A percentile compares a stretch with the other conserved stretches of the same genome.
Evolutionary conservation across 2,113 vertebrate genomes (phyloP).

Genomic region (Speoplatyrhinus poulsoni): DNA sequence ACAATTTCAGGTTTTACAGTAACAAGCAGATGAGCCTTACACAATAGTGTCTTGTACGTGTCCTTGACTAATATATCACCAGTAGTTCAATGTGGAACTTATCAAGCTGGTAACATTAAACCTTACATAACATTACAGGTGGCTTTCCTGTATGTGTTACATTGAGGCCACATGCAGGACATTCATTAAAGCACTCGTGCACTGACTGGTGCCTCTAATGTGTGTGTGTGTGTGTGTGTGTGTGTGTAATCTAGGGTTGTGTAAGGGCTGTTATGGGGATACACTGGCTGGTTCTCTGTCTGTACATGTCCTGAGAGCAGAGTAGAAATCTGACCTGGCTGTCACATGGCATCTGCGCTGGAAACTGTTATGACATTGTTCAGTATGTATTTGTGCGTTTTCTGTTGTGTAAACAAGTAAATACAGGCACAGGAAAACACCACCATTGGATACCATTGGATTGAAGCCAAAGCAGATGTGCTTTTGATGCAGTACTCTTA

Average conservation of each 20-base stretch:
- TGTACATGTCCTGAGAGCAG: slow-evolving; percentile 27
- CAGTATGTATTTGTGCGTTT: slow-evolving; percentile 20
- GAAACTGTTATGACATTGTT: slow-evolving; percentile 32
- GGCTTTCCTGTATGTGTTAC: background rate
- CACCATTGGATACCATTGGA: background rate
- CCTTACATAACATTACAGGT: background rate
- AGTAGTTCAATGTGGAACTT: too few species aligned
- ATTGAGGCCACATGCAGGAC: background rate
- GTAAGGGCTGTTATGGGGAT: slow-evolving; percentile 46
- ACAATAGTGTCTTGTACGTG: too few species aligned
- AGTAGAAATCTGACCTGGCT: slow-evolving; percentile 33
- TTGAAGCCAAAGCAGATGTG: too few species aligned
- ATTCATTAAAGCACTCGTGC: background rate
- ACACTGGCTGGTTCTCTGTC: slow-evolving; percentile 28
- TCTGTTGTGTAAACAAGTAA: slow-evolving; percentile 17
- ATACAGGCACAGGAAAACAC: slow-evolving; percentile 28
- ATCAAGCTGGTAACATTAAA: background rate
- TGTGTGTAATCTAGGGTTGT: slow-evolving; percentile 35
- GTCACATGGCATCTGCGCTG: slow-evolving; percentile 59
- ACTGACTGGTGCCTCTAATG: background rate
- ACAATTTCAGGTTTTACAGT: too few species aligned
- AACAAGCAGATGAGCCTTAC: too few species aligned
- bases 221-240: background rate
- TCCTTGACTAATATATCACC: too few species aligned
- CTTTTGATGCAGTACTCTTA: background rate